These are phyloP conservation scores for Octonoba sinensis DNA, from an alignment of 2,888 invertebrate species.

Conservation along the genomic window DNA sequence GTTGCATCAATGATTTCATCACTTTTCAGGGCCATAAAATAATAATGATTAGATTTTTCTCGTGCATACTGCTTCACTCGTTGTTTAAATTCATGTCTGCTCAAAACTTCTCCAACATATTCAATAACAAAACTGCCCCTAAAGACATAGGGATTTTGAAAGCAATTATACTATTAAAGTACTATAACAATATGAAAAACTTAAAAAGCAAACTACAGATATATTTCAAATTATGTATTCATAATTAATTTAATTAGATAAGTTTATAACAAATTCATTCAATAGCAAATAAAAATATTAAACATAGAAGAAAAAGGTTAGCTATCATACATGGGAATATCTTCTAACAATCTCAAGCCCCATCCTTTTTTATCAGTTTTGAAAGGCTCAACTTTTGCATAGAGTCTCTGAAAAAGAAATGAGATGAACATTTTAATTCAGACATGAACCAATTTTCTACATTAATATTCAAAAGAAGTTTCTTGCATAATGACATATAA, in stretches of 20 bases:
- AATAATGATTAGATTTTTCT: conserved; percentile 92
- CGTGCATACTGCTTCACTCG: conserved; percentile 90
- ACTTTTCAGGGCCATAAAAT: conserved; percentile 95
- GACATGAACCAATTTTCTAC: not conserved
- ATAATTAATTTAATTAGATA: not conserved
- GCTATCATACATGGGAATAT: conserved; percentile 79
- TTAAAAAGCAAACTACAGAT: not conserved
- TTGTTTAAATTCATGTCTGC: conserved; percentile 89
- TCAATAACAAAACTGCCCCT: conserved; percentile 97
- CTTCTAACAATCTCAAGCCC: conserved; percentile 84
- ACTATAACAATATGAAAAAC: not conserved
- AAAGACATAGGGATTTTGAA: too few relatives aligned
- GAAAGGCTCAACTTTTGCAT: conserved; percentile 83
- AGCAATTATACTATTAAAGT: too few relatives aligned
- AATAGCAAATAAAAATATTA: too few relatives aligned
- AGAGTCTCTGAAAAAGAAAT: conserved; percentile 75
- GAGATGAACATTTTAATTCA: not conserved
- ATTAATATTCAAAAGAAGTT: not conserved
- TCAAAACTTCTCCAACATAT: conserved; percentile 97
- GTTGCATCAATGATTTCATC: conserved; percentile 98
- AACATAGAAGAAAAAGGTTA: too few relatives aligned
- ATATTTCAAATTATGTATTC: not conserved
- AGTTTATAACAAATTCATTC: not conserved
- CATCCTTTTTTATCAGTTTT: conserved; percentile 93
- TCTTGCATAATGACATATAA: too few relatives aligned